Evolutionary conservation across 2,113 vertebrate species (phyloP), one percentile per base, ranked within the genome.

Genomic region (Cepphus grylle): DNA sequence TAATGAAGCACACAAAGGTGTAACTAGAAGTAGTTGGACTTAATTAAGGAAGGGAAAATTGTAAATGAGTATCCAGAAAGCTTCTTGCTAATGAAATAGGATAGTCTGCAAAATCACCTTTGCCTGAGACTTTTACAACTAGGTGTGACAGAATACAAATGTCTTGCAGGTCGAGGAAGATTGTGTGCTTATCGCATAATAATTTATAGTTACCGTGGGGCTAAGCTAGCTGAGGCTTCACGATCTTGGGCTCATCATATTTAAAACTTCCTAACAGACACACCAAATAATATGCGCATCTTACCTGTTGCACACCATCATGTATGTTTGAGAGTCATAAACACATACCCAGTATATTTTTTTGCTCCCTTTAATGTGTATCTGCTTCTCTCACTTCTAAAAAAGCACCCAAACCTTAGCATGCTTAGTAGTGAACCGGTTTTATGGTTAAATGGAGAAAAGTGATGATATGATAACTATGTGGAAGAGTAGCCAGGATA

Each of bases 1-100:
- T 93, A 93, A 90, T 94, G 96, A 82, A 93, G 93, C 92, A 87
- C 96, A 92, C 84, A 90, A 82, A 93, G 93, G 81, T 95, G 67
- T 91, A 96, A 62, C 90, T 85, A 93, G 90, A 93, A 95, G 78
- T 91, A 93, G 87, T 55, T 91, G 78, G 87, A 95, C 87, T 93
- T 95, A 95, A 95, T 96, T 96, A 97, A 91, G 70, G 47, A 76
- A 73, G 42, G 27, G 53, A 92, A 90, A 85, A 96, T 82, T 90
- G 49, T 77, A 96, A 93, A 96, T 95, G 85, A 92, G 67, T 70
- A 83, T 86, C 79, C 79, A 93, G 58, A 92, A 95, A 77, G 62
- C 85, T 76, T 90, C 81, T 81, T 62, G 62, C 50, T 94, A 77
- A 90, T 88, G 93, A 93, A 93, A 81, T 79, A 81, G n/a, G 63